phyloP scores from a whole-genome alignment of 1,140 invertebrate genomes.

The Cardiocondyla obscurior region DNA sequence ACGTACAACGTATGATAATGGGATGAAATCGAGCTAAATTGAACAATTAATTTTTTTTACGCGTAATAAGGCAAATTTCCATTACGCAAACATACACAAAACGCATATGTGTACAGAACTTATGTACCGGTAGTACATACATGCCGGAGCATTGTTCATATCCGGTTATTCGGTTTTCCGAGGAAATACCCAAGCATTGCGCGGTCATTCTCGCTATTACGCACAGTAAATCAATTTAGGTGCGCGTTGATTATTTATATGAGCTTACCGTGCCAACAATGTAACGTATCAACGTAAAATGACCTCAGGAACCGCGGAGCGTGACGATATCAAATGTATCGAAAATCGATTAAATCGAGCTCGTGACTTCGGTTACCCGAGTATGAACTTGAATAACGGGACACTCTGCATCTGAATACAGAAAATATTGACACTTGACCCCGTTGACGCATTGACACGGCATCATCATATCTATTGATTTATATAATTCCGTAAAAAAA shows the following conservation, averaged over 20 bases:
- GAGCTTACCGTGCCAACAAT: conserved; percentile 6
- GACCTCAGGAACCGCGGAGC: conserved; percentile 10
- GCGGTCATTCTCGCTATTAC: conserved; percentile 18
- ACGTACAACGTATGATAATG: not conserved
- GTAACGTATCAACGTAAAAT: conserved; percentile 12
- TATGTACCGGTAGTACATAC: not conserved
- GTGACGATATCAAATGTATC: conserved; percentile 33
- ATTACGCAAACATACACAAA: not conserved
- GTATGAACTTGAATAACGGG: conserved; percentile 49
- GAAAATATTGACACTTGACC: too few species aligned
- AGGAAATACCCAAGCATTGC: not conserved
- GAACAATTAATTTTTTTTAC: not conserved
- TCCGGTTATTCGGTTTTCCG: conserved; percentile 1
- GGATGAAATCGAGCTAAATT: not conserved
- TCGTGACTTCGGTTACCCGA: conserved; percentile 24
- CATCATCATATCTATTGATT: not conserved
- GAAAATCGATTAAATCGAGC: conserved; percentile 46
- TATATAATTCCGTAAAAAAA: not conserved
- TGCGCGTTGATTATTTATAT: conserved; percentile 37
- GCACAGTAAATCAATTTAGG: conserved; percentile 20
- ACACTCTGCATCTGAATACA: not conserved
- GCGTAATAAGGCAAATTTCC: not conserved
- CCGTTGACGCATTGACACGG: not conserved
- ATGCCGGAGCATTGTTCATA: not conserved
- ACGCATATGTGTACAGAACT: not conserved